phyloP scores from a whole-genome alignment of 2,113 vertebrate genomes.

The Melanostigma gelatinosum region DNA sequence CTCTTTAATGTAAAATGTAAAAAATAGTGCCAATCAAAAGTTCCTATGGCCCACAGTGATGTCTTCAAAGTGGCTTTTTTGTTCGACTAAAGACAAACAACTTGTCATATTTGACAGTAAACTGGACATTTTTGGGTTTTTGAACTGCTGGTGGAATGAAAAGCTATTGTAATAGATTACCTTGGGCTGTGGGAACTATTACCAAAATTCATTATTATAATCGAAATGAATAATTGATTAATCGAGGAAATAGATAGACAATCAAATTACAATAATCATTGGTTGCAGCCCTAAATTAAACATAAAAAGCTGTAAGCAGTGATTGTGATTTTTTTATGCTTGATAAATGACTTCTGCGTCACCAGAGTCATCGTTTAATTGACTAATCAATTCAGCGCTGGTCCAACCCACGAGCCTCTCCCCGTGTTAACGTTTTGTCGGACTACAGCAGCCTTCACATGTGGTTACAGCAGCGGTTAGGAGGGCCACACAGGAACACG shows the following conservation, averaged over 20 bases:
- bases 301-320: not conserved
- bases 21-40: not conserved
- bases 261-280: not conserved
- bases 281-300: not conserved
- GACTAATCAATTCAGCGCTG: not conserved
- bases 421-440: not conserved
- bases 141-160: not conserved
- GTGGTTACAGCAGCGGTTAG: not conserved
- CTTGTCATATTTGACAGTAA: not conserved
- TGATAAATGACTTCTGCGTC: not conserved
- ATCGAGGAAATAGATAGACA: not conserved
- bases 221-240: not conserved
- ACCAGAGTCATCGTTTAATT: not conserved
- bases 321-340: not conserved
- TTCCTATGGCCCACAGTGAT: not conserved
- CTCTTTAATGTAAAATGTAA: not conserved
- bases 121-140: not conserved
- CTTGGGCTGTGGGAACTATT: not conserved
- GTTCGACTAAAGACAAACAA: not conserved
- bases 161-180: not conserved
- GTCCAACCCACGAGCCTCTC: not conserved
- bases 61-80: not conserved
- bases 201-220: not conserved
- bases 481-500: constrained; percentile 24
- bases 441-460: constrained; percentile 6